Conservation (phyloP, 2,113 vertebrate genomes). For the Dunckerocampus dactyliophorus region DNA sequence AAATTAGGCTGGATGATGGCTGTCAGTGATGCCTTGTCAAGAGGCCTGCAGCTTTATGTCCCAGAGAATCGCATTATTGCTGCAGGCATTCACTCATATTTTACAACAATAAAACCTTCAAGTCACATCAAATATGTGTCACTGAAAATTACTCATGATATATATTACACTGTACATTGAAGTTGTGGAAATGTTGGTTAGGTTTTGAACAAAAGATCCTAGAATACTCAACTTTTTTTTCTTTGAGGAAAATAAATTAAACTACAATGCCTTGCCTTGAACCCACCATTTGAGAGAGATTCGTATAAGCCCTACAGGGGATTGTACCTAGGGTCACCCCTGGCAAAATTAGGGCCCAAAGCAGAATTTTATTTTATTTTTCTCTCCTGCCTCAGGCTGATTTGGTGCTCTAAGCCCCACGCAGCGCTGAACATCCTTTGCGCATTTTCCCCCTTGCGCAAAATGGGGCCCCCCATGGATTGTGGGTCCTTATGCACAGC, state of each 20-base stretch:
- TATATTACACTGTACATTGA: background rate
- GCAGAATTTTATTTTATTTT: too few relatives aligned
- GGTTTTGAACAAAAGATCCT: background rate
- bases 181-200: background rate
- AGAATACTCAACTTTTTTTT: background rate
- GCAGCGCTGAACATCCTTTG: too few relatives aligned
- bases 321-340: too few relatives aligned
- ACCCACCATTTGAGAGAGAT: too few relatives aligned
- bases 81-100: constrained; percentile 40
- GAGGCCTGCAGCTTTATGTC: constrained; percentile 43
- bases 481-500: too few relatives aligned
- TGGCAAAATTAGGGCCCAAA: too few relatives aligned
- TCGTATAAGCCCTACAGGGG: too few relatives aligned
- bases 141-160: background rate
- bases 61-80: constrained; percentile 36
- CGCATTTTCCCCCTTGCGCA: too few relatives aligned
- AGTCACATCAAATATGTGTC: background rate
- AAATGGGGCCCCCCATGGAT: too few relatives aligned
- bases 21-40: constrained; percentile 44
- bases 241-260: background rate
- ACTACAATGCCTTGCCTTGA: background rate
- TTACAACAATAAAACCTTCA: constrained; percentile 19
- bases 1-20: constrained; percentile 63
- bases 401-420: too few relatives aligned
- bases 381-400: too few relatives aligned